These are phyloP conservation scores for Eueremaeus valkanovi DNA, from an alignment of 2,888 invertebrate genomes.

Conservation along the genomic window DNA sequence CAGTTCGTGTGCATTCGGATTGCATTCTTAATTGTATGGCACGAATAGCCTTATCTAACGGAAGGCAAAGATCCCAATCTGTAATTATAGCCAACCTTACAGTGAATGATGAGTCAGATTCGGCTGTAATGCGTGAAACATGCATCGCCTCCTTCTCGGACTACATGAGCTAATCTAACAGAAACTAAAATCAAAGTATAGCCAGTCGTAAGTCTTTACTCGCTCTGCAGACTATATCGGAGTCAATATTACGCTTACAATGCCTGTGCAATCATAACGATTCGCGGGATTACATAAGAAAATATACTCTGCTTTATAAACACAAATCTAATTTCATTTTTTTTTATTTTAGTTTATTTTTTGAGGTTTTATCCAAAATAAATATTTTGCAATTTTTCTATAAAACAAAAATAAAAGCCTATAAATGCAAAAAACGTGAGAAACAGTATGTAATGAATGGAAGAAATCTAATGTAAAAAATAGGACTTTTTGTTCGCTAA, in stretches of 20 bases:
- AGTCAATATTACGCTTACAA: not conserved
- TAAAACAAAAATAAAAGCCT: not conserved
- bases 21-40: not conserved
- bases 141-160: not conserved
- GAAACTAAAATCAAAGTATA: not conserved
- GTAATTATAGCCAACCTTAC: not conserved
- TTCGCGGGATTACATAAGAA: not conserved
- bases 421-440: slow-evolving; percentile 11
- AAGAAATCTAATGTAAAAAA: not conserved
- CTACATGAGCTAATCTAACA: not conserved
- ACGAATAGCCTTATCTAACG: not conserved
- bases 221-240: not conserved
- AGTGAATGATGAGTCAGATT: not conserved
- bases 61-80: not conserved
- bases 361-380: not conserved
- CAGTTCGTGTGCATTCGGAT: not conserved
- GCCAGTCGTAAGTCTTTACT: not conserved
- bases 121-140: not conserved
- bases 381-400: not conserved
- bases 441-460: not conserved
- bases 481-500: not conserved
- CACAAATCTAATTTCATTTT: slow-evolving; percentile 14
- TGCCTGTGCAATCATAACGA: not conserved
- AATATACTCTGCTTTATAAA: not conserved
- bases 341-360: not conserved